Evolutionary conservation across 2,113 vertebrate species (phyloP), one percentile per base, ranked within the genome.

Genomic region (Tragulus kanchil): DNA sequence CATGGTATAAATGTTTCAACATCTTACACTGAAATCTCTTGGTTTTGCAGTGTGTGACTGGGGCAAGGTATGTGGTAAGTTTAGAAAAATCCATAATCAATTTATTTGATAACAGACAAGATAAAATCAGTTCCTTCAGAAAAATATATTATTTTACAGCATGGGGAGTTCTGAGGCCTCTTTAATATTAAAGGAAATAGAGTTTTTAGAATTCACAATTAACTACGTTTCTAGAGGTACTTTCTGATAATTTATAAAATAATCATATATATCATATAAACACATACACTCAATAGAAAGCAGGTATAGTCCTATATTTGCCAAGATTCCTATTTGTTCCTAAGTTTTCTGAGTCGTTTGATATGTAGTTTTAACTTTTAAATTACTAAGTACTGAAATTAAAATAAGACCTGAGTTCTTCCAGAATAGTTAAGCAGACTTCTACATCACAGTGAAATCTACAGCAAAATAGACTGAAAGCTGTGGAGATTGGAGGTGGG

Each of bases 101-200:
- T 58, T 54, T 82, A 15, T 89, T 26, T 90, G 52, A 31, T 31
- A 65, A 86, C 17, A 93, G 62, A 77, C 50, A 82, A 19, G 19
- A 86, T 50, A 95, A 92, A 62, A 87, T 78, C 45, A 52, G 19
- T 85, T 92, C 42, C 14, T 95, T 89, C 56, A 50, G 79, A 87
- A 89, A 96, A 26, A 21, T 85, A 26, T 61, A 75, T 52, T 73
- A 54, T 84, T 85, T 94, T 85, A 88, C 45, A 94, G 65, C 26
- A 58, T 0, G 10, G 31, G 6, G 8, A 62, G 8, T 65, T 36
- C 16, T 0, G 75, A 87, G 28, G 9, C n/a, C 79, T 81, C 48
- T 82, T 94, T 67, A 50, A 77, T 62, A 85, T 42, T 28, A 81
- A 82, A 90, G 59, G 26, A 75, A 64, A 85, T 17, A 71, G 0